Evolutionary conservation across 2,888 invertebrate species (phyloP).

Genomic region (Toxonevra muliebris): DNA sequence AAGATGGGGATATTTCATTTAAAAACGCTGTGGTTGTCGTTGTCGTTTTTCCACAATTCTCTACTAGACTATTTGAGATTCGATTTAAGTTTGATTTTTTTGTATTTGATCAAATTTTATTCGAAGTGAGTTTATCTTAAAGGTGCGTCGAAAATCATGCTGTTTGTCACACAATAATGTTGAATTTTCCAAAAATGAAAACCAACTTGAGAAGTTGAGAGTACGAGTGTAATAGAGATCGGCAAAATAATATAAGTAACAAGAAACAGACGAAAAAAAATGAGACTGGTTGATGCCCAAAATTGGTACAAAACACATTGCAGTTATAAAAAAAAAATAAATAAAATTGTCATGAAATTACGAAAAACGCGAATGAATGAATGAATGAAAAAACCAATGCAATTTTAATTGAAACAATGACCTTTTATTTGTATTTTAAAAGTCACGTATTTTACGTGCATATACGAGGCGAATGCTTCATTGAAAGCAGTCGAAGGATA

Average conservation of each 20-base stretch:
- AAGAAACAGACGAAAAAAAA: constrained; percentile 2
- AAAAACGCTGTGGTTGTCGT: constrained; percentile 1
- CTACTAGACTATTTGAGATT: constrained; percentile 54
- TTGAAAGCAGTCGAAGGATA: no score
- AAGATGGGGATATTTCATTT: constrained; percentile 50
- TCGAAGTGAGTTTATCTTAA: constrained; percentile 21
- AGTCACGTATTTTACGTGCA: no score
- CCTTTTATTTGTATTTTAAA: constrained; percentile 5
- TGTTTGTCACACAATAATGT: constrained; percentile 37
- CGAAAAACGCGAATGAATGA: constrained; percentile 4
- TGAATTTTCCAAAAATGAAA: background rate
- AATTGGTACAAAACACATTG: constrained; percentile 12
- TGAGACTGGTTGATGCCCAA: constrained; percentile 8
- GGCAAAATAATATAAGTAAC: no score
- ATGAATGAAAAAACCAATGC: background rate
- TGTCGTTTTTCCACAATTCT: background rate
- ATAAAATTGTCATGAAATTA: background rate
- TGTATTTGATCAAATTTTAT: constrained; percentile 18
- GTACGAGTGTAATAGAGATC: background rate
- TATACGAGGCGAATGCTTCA: no score
- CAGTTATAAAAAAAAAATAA: background rate
- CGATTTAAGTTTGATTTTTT: constrained; percentile 27
- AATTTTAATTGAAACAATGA: constrained; percentile 23
- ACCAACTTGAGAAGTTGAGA: background rate
- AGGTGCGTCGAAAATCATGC: constrained; percentile 39